Base-by-base conservation (phyloP, 2,113 vertebrate species). In the Asarcornis scutulata region DNA sequence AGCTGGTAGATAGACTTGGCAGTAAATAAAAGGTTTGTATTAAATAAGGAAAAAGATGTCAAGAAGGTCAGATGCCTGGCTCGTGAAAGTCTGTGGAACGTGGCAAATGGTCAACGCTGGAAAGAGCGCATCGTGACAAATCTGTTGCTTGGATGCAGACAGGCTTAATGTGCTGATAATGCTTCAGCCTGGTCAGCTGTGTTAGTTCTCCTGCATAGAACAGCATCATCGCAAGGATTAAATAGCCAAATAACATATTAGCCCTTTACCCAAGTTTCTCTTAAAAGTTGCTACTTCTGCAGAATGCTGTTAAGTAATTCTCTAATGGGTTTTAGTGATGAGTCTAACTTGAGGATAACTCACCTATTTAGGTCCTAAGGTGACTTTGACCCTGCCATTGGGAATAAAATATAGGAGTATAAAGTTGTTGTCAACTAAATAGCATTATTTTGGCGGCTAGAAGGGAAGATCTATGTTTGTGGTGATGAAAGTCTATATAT, bases 121-220 rank as follows among this genome's bases (percentile, higher is more conserved):
- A 64, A 63, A 53, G 46, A 52, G 14, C 1, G 0, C 11, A 3
- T n/a, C 2, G 1, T 38, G 38, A 34, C 42, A 40, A 22, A 29
- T 17, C 25, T 15, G 40, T n/a, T 63, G 60, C 76, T 78, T 6
- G 23, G 59, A 63, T 48, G 36, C 14, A 3, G 31, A 3, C 9
- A 8, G 34, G 53, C 44, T 66, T 60, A 53, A 22, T 60, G 74
- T 31, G 69, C 27, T 68, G 46, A 18, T 58, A n/a, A 7, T 32
- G 22, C 50, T 86, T 46, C 34, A 32, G n/a, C 46, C 53, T 69
- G 59, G 23, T 85, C 17, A 56, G 50, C 38, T 59, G 3, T 38
- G 29, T 34, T 52, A 66, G 34, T 34, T 38, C n/a, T 75, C 40
- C 7, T 31, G 42, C 17, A 15, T 12, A 69, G n/a, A 10, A 66